Base-by-base conservation (phyloP, 2,888 invertebrate species). In the Sicus ferrugineus region DNA sequence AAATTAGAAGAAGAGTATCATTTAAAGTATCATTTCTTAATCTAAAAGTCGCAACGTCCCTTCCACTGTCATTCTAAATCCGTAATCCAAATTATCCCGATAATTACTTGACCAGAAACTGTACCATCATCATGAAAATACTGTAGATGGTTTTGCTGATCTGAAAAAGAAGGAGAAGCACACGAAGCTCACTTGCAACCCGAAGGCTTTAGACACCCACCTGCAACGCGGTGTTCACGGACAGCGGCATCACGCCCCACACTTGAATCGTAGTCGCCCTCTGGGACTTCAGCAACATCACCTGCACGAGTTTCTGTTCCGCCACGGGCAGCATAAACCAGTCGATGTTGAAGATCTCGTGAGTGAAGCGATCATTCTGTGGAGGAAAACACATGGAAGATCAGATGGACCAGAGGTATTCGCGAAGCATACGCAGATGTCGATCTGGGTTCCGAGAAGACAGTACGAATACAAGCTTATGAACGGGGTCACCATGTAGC, bases 391-490 rank as follows among this genome's bases (percentile, higher is more conserved):
- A 52, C 38, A 59, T 11, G n/a, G 23, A 9, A 28, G 19, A 16
- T 7, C 6, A 64, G 14, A 50, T 14, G 16, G 28, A 16, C 26
- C 46, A 28, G 7, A 21, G 4, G 9, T 14, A 38, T 46, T 9
- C 16, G 9, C 26, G 1, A 5, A 42, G 72, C 74, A 71, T 68
- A 78, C 78, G 26, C 77, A 75, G 6, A 67, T 73, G 48, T 79
- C 76, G 2, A 76, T 73, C 26, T 76, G 46, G 0, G 79, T 78
- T 0, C 80, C 80, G 16, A 80, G 65, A 34, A 77, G 75, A 54
- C 79, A 78, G 38, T 79, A 80, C 0, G 77, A 52, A 71, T 78
- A 80, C 59, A 80, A 63, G 34, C 73, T 72, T 1, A 69, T 65
- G 28, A 78, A 62, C 0, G 71, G 31, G 2, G 74, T 23, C 5